Evolutionary conservation across 2,113 vertebrate genomes (phyloP), one percentile per base, ranked within the genome.

Genomic region (Tichodroma muraria): DNA sequence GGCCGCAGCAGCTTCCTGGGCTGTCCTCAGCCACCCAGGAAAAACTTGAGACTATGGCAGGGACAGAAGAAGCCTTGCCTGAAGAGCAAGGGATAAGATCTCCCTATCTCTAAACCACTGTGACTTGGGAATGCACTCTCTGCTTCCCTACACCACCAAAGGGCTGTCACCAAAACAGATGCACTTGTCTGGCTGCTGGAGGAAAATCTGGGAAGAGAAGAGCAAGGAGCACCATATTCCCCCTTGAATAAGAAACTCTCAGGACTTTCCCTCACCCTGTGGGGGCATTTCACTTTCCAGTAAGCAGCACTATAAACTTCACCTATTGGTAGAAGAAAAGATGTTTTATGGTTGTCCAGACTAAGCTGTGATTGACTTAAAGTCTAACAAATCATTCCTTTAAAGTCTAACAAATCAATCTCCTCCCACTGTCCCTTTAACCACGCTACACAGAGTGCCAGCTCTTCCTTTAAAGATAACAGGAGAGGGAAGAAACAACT

Each of bases 321-420:
- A 72, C 72, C 82, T 86, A 16, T 42, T 80, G 69, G 79, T 78
- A 73, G 82, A 96, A 81, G 65, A 86, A 90, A 93, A 90, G 44
- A 86, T 84, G 65, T 72, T 95, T 96, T 95, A 94, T 70, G 60
- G 80, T 35, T 95, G 82, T 94, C 85, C 85, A 71, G 57, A 44
- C 77, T 78, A 66, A 93, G 60, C 20, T 71, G 49, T 95, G 96
- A 94, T 71, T 95, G 95, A 95, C 91, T 86, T 56, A 68, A 82
- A 86, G 72, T 75, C 88, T 80, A 89, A 90, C 82, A 82, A 78
- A 86, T 86, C 72, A 61, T 61, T 86, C 38, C 64, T 78, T 69
- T 69, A 69, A 86, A 45, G 38, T 78, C 75, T 81, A 89, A 91
- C 90, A 76, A 56, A 83, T 61, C 87, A 83, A 76, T 89, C 87